A percentile compares a stretch with the other conserved stretches of the same genome.
Evolutionary conservation across 2,113 vertebrate genomes (phyloP).

Genomic region (Oryctolagus cuniculus): DNA sequence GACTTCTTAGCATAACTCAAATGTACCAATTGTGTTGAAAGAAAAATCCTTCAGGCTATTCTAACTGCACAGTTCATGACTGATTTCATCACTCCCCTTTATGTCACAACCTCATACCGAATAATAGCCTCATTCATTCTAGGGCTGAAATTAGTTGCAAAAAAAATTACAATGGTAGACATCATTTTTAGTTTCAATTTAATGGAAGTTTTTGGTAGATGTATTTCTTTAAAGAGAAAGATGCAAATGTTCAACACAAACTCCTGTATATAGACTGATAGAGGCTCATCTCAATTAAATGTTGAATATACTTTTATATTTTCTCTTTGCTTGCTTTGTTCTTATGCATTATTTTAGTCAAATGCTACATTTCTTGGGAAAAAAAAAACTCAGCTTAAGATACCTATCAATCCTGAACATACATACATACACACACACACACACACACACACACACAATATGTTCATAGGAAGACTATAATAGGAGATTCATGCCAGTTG

Average conservation of each 20-base stretch:
- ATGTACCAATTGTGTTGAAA: slow-evolving; percentile 36
- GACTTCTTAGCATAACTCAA: not conserved
- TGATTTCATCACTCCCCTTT: slow-evolving; percentile 45
- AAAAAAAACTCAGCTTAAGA: not conserved
- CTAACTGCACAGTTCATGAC: not conserved
- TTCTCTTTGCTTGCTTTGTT: not conserved
- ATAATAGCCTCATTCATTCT: slow-evolving; percentile 42
- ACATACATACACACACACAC: not conserved
- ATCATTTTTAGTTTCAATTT: slow-evolving; percentile 54
- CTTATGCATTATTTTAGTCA: not conserved
- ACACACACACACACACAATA: no score
- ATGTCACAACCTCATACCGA: not conserved
- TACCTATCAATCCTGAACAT: not conserved
- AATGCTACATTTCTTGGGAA: not conserved
- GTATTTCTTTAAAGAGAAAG: not conserved
- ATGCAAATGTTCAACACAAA: not conserved
- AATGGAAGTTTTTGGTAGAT: not conserved
- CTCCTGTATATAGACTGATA: not conserved
- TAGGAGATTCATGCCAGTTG: not conserved
- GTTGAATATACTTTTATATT: not conserved
- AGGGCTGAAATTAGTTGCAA: slow-evolving; percentile 28
- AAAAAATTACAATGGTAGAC: not conserved
- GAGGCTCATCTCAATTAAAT: not conserved
- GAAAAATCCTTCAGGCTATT: slow-evolving; percentile 33
- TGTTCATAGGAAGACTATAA: not conserved